Percentiles rank a stretch among this genome's conserved stretches.
phyloP scores from a whole-genome alignment of 1,140 invertebrate genomes.

The Forficula auricularia region DNA sequence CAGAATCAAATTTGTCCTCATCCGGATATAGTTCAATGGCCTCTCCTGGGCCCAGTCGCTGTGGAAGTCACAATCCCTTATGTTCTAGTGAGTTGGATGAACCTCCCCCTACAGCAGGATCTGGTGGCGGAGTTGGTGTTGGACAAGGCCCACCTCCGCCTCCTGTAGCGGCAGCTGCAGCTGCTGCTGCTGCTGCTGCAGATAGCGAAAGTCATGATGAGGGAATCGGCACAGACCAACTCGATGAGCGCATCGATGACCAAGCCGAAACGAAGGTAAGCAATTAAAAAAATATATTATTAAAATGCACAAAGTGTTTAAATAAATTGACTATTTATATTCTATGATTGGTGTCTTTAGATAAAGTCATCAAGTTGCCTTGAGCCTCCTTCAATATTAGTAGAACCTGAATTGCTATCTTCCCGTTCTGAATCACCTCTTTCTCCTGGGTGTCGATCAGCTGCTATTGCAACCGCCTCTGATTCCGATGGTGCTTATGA shows the following conservation, averaged over 20 bases:
- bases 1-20: conserved; percentile 60
- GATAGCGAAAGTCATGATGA: conserved; percentile 47
- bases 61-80: conserved; percentile 56
- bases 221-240: conserved; percentile 45
- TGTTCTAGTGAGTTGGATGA: conserved; percentile 51
- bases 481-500: background rate
- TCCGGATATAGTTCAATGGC: conserved; percentile 70
- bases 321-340: conserved; percentile 25
- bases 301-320: conserved; percentile 42
- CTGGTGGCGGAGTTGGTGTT: conserved; percentile 33
- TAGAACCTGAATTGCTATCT: conserved; percentile 14
- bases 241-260: conserved; percentile 43
- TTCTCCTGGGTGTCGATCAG: background rate
- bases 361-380: conserved; percentile 17
- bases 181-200: conserved; percentile 18
- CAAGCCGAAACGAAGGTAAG: conserved; percentile 19
- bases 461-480: background rate
- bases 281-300: conserved; percentile 34
- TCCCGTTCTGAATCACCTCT: conserved; percentile 5
- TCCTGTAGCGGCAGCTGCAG: conserved; percentile 20
- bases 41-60: conserved; percentile 54
- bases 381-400: conserved; percentile 4
- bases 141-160: conserved; percentile 19
- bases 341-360: conserved; percentile 14
- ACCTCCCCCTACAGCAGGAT: conserved; percentile 28